Conservation (phyloP, 2,113 vertebrate species). For the Vidua macroura region DNA sequence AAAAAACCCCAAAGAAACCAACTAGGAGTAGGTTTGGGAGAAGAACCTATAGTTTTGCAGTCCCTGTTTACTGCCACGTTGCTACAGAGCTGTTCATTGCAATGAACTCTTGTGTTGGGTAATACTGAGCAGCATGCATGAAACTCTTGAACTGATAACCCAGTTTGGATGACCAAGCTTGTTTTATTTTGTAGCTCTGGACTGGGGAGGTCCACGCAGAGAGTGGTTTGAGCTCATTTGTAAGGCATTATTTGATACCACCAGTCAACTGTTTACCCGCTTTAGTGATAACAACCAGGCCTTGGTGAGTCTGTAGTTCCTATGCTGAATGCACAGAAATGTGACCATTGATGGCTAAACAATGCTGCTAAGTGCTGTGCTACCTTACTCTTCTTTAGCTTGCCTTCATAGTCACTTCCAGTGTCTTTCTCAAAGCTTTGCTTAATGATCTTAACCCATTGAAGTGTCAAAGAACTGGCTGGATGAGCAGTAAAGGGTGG, state of each 20-base stretch:
- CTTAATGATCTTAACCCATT: neutral
- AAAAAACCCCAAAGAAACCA: neutral
- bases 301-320: constrained; percentile 77
- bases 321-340: neutral
- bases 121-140: neutral
- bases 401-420: neutral
- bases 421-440: constrained; percentile 1
- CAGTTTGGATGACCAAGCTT: neutral
- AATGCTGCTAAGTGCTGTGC: neutral
- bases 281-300: constrained; percentile 98
- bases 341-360: neutral
- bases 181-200: constrained; percentile 82
- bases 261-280: constrained; percentile 91
- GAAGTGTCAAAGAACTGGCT: neutral
- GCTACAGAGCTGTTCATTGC: neutral
- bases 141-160: neutral
- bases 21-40: neutral
- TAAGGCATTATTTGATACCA: constrained; percentile 94
- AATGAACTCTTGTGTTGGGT: neutral
- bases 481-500: neutral
- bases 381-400: neutral
- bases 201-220: constrained; percentile 96
- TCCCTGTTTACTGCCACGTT: neutral
- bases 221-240: constrained; percentile 98
- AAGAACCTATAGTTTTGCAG: neutral